A percentile compares a stretch with the other conserved stretches of the same genome.
phyloP scores from a whole-genome alignment of 2,113 vertebrate species.

The Arenaria interpres region DNA sequence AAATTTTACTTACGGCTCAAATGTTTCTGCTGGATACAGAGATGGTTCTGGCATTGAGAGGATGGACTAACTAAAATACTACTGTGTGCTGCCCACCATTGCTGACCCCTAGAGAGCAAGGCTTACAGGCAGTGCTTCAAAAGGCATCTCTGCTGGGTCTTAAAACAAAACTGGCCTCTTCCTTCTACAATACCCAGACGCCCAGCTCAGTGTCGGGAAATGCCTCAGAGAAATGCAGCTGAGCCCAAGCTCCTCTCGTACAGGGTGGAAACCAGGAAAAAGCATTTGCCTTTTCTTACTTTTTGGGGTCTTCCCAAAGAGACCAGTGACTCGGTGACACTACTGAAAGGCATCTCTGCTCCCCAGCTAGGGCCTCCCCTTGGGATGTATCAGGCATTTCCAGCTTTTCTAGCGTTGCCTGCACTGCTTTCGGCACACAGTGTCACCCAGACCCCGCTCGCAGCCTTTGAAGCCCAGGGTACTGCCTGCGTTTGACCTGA shows the following conservation, averaged over 20 bases:
- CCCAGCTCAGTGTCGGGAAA: background rate
- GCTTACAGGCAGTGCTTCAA: background rate
- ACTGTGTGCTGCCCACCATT: background rate
- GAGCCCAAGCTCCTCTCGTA: background rate
- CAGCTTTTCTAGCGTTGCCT: background rate
- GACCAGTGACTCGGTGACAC: background rate
- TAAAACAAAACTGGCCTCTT: background rate
- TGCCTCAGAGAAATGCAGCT: background rate
- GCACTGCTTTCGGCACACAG: background rate
- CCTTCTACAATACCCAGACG: background rate
- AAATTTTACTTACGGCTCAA: background rate
- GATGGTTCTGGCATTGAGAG: background rate
- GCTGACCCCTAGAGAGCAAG: background rate
- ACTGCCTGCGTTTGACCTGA: background rate
- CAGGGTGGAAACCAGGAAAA: background rate
- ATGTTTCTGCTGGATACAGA: background rate
- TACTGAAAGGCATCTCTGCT: background rate
- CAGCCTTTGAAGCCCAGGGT: background rate
- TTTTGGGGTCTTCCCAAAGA: background rate
- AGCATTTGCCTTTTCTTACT: background rate
- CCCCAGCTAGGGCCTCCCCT: background rate
- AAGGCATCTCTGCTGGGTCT: background rate
- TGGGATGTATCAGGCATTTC: background rate
- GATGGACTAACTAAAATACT: background rate
- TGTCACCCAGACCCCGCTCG: background rate